Evolutionary conservation across 2,797 vertebrate genomes (phyloP).

Genomic region (Cryptoprocta ferox): DNA sequence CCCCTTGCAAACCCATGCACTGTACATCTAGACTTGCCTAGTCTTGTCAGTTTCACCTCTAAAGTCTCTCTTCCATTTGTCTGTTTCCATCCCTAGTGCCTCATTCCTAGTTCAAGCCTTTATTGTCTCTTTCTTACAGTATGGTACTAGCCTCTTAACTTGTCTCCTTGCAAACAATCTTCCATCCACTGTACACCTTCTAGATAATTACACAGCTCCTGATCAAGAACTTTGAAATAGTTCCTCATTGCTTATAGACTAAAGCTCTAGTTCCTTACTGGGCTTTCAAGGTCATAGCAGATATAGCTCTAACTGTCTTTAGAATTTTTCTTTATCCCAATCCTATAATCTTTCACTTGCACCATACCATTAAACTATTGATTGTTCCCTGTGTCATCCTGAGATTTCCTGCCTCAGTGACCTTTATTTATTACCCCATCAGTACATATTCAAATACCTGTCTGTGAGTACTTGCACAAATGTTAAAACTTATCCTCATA

Average conservation of each 20-base stretch:
- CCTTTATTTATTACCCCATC: neutral
- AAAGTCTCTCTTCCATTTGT: neutral
- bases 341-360: neutral
- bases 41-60: neutral
- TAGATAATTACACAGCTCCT: neutral
- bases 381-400: neutral
- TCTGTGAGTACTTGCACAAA: neutral
- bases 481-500: neutral
- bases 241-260: neutral
- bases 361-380: neutral
- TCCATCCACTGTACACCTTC: neutral
- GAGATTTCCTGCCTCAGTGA: neutral
- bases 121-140: neutral
- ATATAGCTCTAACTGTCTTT: neutral
- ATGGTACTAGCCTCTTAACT: neutral
- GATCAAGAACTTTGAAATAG: neutral
- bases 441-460: neutral
- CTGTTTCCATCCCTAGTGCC: neutral
- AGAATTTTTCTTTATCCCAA: neutral
- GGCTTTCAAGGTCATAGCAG: neutral
- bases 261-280: conserved; percentile 15
- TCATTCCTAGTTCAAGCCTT: neutral
- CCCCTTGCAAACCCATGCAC: neutral
- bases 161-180: neutral
- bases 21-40: neutral